These are phyloP conservation scores for Edolisoma coerulescens DNA, from an alignment of 2,113 vertebrate species.

Conservation along the genomic window DNA sequence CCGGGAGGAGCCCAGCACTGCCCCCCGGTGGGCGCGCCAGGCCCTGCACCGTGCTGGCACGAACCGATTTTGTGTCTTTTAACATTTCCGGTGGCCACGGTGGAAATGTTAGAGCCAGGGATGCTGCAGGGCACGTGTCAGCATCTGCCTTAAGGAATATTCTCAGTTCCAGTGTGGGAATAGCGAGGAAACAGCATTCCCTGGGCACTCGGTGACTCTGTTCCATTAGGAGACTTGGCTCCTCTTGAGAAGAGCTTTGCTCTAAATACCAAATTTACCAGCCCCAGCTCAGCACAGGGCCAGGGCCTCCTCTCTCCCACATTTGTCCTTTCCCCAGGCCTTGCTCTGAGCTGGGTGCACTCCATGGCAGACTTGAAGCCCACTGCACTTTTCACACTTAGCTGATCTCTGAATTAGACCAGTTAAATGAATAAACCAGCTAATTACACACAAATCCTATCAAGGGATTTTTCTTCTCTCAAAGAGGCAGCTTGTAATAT, in stretches of 20 bases:
- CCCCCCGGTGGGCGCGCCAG: background rate
- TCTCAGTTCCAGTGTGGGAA: accelerated
- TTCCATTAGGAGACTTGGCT: background rate
- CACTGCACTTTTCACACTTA: constrained; percentile 38
- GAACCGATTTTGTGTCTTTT: accelerated
- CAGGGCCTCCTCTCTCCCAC: background rate
- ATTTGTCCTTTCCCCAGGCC: background rate
- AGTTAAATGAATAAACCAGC: constrained; percentile 51
- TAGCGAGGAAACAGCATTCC: too few relatives aligned
- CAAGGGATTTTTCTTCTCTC: constrained; percentile 34
- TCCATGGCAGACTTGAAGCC: background rate
- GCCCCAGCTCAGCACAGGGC: background rate
- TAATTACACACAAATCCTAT: constrained; percentile 59
- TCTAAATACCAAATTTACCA: background rate
- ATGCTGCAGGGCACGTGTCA: accelerated
- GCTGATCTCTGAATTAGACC: constrained; percentile 53
- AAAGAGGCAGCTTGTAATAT: background rate
- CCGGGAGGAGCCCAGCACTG: background rate
- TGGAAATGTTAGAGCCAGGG: accelerated
- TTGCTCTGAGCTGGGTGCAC: background rate
- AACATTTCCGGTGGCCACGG: accelerated
- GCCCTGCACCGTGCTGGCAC: accelerated
- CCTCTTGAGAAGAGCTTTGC: background rate
- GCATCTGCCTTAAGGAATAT: accelerated
- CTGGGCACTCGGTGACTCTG: background rate